A percentile compares a stretch with the other conserved stretches of the same genome.
These are phyloP conservation scores for Pseudorhiza aurosa DNA, from an alignment of 30 jellyfish, hydroid and myxozoan species.

Conservation along the genomic window DNA sequence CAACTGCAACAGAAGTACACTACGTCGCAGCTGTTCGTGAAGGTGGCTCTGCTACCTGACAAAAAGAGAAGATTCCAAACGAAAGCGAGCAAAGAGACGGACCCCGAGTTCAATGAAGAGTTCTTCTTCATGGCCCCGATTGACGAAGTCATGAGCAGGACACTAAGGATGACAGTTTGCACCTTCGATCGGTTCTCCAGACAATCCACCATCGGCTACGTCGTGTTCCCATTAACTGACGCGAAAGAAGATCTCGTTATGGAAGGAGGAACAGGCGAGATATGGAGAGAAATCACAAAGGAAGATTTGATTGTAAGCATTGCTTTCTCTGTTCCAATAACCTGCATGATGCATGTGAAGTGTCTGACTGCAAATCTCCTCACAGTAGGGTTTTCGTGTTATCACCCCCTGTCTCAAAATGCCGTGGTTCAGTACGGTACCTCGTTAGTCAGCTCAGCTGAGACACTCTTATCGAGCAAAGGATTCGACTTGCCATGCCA, in stretches of 20 bases:
- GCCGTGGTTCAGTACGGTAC: not conserved
- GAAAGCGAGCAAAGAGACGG: slow-evolving; percentile 64
- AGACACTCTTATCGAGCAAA: too few species aligned
- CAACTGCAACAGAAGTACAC: slow-evolving; percentile 62
- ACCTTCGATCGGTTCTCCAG: slow-evolving; percentile 92
- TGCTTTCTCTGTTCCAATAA: not conserved
- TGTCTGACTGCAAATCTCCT: not conserved
- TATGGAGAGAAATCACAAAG: slow-evolving; percentile 84
- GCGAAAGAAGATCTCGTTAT: slow-evolving; percentile 57
- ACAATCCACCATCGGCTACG: slow-evolving; percentile 77
- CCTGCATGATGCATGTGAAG: not conserved
- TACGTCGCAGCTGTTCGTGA: slow-evolving; percentile 77
- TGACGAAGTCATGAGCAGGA: slow-evolving; percentile 65
- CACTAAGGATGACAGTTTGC: slow-evolving; percentile 78
- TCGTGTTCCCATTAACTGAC: slow-evolving; percentile 73
- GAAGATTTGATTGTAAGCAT: slow-evolving; percentile 71
- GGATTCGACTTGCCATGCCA: too few species aligned
- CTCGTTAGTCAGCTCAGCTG: too few species aligned
- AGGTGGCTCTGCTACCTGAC: slow-evolving; percentile 83
- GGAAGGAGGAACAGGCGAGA: slow-evolving; percentile 86
- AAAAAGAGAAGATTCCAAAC: slow-evolving; percentile 88
- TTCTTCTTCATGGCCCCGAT: slow-evolving; percentile 70
- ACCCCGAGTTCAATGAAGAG: slow-evolving; percentile 90
- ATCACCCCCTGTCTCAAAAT: too few species aligned
- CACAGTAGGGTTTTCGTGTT: too few species aligned